Conservation (phyloP, 2,797 vertebrate genomes). For the Sylvilagus floridanus region DNA sequence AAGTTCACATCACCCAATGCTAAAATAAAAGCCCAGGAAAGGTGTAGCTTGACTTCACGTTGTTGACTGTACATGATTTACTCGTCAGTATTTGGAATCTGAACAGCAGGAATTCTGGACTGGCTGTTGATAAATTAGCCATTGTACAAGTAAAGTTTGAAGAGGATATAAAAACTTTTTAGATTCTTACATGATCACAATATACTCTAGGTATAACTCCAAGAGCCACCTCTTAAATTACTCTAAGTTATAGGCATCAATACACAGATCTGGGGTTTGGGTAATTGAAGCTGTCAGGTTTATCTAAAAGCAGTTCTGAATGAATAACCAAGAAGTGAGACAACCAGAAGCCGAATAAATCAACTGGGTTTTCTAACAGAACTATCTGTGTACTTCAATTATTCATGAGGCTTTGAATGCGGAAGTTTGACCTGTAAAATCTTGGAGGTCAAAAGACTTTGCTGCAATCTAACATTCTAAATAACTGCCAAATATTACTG, state of each 20-base stretch:
- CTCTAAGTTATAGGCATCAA: conserved; percentile 33
- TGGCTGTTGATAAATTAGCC: background rate
- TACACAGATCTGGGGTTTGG: conserved; percentile 27
- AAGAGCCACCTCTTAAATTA: conserved; percentile 58
- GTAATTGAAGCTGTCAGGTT: conserved; percentile 75
- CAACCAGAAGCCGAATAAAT: conserved; percentile 72
- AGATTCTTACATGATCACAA: conserved; percentile 45
- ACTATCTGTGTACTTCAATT: conserved; percentile 69
- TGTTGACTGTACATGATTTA: background rate
- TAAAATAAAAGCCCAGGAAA: background rate
- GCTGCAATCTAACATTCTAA: conserved; percentile 7
- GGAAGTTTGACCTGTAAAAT: conserved; percentile 67
- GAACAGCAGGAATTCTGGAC: background rate
- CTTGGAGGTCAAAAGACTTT: conserved; percentile 59
- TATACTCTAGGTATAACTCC: conserved; percentile 20
- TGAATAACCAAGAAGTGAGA: conserved; percentile 70
- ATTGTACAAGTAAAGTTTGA: background rate
- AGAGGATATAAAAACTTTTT: conserved; percentile 12
- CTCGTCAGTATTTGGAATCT: background rate
- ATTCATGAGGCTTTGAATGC: conserved; percentile 62
- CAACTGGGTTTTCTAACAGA: conserved; percentile 57
- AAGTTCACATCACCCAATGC: background rate
- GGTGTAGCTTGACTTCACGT: background rate
- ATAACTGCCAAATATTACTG: background rate
- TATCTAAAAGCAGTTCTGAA: conserved; percentile 68